phyloP scores from a whole-genome alignment of 2,113 vertebrate species.

The Pyxicephalus adspersus region DNA sequence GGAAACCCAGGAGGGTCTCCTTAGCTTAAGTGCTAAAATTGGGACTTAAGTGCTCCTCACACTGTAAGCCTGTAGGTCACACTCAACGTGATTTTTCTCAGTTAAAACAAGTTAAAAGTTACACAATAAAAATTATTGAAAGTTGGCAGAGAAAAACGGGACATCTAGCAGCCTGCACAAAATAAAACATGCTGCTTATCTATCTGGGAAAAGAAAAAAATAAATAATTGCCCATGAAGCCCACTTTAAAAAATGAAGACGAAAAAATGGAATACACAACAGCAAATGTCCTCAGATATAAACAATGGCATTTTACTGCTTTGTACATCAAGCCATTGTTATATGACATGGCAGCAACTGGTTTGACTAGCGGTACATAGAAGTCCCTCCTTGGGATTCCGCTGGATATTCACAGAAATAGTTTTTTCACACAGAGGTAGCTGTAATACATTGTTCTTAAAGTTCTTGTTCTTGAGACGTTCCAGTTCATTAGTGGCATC shows the following conservation, averaged over 20 bases:
- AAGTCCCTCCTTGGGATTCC: constrained; percentile 86
- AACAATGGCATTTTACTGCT: constrained; percentile 62
- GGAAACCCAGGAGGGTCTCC: constrained; percentile 69
- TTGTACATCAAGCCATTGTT: constrained; percentile 65
- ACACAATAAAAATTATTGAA: constrained; percentile 67
- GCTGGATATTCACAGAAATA: constrained; percentile 97
- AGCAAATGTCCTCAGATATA: constrained; percentile 67
- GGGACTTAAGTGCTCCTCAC: constrained; percentile 78
- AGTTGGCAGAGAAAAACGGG: constrained; percentile 65
- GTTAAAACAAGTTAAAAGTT: constrained; percentile 68
- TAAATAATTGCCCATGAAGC: constrained; percentile 75
- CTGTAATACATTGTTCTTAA: constrained; percentile 91
- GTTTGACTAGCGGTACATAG: constrained; percentile 87
- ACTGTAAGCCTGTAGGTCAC: constrained; percentile 69
- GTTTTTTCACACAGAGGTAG: constrained; percentile 99
- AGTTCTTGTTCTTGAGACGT: constrained; percentile 82
- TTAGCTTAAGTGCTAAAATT: constrained; percentile 77
- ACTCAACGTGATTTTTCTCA: constrained; percentile 69
- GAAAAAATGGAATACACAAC: constrained; percentile 61
- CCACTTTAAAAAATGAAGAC: constrained; percentile 65
- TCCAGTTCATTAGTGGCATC: constrained; percentile 74
- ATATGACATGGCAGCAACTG: constrained; percentile 97
- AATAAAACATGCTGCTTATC: constrained; percentile 76
- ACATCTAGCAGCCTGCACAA: constrained; percentile 82
- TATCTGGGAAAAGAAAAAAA: constrained; percentile 71